These are phyloP conservation scores for Steinernema scapterisci DNA, from an alignment of 2,888 invertebrate species.

Conservation along the genomic window DNA sequence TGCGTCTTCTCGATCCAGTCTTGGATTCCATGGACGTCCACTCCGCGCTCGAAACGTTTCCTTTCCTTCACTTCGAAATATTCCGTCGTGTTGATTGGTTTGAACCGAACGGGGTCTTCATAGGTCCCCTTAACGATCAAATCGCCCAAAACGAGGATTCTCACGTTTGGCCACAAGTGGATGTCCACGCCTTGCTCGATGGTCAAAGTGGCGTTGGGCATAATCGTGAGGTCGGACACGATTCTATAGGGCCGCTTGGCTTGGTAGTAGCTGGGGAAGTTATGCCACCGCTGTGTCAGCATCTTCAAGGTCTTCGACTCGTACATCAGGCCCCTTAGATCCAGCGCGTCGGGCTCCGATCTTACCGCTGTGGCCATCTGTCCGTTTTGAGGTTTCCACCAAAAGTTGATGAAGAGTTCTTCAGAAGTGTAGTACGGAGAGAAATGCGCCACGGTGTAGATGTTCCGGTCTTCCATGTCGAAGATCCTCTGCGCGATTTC, in stretches of 20 bases:
- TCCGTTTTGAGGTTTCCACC: slow-evolving; percentile 58
- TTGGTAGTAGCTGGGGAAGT: slow-evolving; percentile 55
- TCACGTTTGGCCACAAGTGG: slow-evolving; percentile 90
- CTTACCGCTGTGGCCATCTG: slow-evolving; percentile 52
- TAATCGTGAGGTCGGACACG: slow-evolving; percentile 88
- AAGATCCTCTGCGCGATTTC: slow-evolving; percentile 76
- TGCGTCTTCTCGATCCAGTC: too few relatives aligned
- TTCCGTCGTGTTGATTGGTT: slow-evolving; percentile 67
- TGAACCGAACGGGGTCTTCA: slow-evolving; percentile 69
- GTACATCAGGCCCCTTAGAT: slow-evolving; percentile 65
- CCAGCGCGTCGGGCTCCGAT: slow-evolving; percentile 55
- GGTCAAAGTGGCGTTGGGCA: slow-evolving; percentile 86
- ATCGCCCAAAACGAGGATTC: slow-evolving; percentile 78
- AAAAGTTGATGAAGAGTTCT: slow-evolving; percentile 68
- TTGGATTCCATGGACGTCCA: too few relatives aligned
- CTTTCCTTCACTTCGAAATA: slow-evolving; percentile 49
- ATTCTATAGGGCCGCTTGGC: slow-evolving; percentile 71
- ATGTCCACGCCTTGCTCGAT: slow-evolving; percentile 82
- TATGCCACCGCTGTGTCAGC: slow-evolving; percentile 57
- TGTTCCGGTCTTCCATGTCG: slow-evolving; percentile 92
- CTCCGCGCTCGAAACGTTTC: too few relatives aligned
- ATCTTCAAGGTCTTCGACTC: slow-evolving; percentile 57
- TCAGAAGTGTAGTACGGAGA: slow-evolving; percentile 84
- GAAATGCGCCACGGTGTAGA: slow-evolving; percentile 89
- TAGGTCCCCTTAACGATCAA: slow-evolving; percentile 84